Evolutionary conservation across 2,888 invertebrate genomes (phyloP), one percentile per base, ranked within the genome.

Genomic region (Priocnemis perturbator): DNA sequence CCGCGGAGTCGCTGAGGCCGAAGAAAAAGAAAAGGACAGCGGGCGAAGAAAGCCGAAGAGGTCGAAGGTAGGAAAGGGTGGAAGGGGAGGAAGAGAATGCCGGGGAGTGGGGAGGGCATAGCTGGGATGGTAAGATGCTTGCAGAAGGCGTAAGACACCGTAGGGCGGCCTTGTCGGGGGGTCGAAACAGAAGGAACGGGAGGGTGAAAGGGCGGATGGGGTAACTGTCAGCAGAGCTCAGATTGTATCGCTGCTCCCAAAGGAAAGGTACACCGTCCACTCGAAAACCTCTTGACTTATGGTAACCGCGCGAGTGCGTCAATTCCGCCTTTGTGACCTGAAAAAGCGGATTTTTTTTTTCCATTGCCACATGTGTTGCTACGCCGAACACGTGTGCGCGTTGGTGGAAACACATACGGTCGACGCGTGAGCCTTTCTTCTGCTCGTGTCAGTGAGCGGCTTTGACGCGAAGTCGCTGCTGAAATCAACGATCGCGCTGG

Each of bases 161-260:
- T 30, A 57, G 67, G 37, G 62, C 57, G 59, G 65, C 45, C 67
- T 71, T 74, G 64, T 17, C 11, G n/a, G 61, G 58, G 63, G 64
- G 64, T 68, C 55, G 63, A 55, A 58, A 73, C 37, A 37, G 37
- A 37, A 11, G 4, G 37, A 37, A 37, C 1, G 37, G 37, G 37
- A 37, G 37, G 37, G 37, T 37, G 7, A 37, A 37, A 37, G 37
- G 37, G 37, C 37, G 50, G 59, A 4, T 70, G 68, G 77, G 81
- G 71, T 67, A 76, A 82, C 78, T 84, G 83, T 83, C 82, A 79
- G 78, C 81, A 68, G 71, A 78, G 77, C 79, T 83, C 74, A 77
- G 84, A 84, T 83, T 82, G 82, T 83, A 81, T 83, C 82, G 81
- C 71, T 65, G 57, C 69, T 84, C 83, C 83, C 83, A 76, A 73